These are phyloP conservation scores for Tetrapedia diversipes DNA, from an alignment of 2,888 invertebrate genomes.

Conservation along the genomic window DNA sequence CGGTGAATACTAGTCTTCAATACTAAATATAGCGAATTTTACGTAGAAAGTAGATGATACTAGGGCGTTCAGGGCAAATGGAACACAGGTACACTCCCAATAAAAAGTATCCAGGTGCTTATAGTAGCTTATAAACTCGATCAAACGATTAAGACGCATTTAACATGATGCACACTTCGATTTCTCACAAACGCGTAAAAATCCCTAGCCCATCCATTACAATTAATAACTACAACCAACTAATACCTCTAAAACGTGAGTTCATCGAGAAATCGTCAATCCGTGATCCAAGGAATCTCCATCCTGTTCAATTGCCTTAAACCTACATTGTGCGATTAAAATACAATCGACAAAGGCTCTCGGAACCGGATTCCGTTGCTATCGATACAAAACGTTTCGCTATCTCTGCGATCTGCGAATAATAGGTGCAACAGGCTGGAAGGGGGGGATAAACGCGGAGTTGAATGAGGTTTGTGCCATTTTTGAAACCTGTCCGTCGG, in stretches of 20 bases:
- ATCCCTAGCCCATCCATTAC: too few species aligned
- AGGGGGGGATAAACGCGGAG: slow-evolving; percentile 26
- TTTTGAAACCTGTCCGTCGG: slow-evolving; percentile 22
- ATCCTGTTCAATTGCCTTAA: background rate
- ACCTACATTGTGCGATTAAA: background rate
- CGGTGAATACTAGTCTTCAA: slow-evolving; percentile 1
- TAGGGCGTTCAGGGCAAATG: background rate
- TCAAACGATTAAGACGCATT: too few species aligned
- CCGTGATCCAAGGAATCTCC: background rate
- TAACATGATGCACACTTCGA: too few species aligned
- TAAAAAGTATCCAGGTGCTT: too few species aligned
- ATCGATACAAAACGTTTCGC: slow-evolving; percentile 10
- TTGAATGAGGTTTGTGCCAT: slow-evolving; percentile 24
- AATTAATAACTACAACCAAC: too few species aligned
- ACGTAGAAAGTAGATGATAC: slow-evolving; percentile 6
- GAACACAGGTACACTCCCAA: too few species aligned
- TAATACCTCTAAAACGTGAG: too few species aligned
- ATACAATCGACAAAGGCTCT: slow-evolving; percentile 3
- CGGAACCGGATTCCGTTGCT: slow-evolving; percentile 11
- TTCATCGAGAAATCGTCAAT: background rate
- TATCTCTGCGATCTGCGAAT: slow-evolving; percentile 28
- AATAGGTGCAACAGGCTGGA: slow-evolving; percentile 13
- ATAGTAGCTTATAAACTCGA: too few species aligned
- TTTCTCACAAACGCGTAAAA: too few species aligned
- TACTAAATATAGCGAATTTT: background rate